These are phyloP conservation scores for Formica exsecta DNA, from an alignment of 1,140 invertebrate genomes.

Conservation along the genomic window DNA sequence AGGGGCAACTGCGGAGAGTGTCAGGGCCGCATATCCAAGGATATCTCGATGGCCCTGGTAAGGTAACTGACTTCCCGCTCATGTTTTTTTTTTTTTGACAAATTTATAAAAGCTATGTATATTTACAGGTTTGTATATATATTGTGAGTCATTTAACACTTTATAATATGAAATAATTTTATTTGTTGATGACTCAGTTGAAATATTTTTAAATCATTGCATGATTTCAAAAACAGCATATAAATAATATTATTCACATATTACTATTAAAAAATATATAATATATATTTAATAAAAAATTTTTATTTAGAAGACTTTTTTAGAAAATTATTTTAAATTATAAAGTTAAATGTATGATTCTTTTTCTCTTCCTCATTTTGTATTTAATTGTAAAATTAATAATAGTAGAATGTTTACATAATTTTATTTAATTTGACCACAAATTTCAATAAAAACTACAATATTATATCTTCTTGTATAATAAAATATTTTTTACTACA, in stretches of 20 bases:
- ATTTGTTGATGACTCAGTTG: neutral
- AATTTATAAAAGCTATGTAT: neutral
- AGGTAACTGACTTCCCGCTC: neutral
- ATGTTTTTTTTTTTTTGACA: neutral
- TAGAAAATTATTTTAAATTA: neutral
- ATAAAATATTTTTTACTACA: neutral
- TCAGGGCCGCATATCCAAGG: constrained; percentile 34
- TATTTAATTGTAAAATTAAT: neutral
- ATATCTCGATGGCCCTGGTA: constrained; percentile 26
- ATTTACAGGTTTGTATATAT: neutral
- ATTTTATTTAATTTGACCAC: constrained; percentile 5
- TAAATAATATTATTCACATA: constrained; percentile 7
- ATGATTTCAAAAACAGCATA: neutral
- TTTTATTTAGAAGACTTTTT: neutral
- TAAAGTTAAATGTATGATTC: neutral
- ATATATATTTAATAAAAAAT: neutral
- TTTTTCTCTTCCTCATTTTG: no score
- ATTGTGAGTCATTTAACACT: neutral
- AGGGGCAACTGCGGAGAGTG: constrained; percentile 38
- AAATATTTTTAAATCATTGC: neutral
- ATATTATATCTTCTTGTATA: neutral
- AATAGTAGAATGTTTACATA: constrained; percentile 7
- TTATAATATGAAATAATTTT: neutral
- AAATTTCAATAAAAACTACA: neutral
- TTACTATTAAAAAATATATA: neutral